Conservation (phyloP, 2,888 invertebrate genomes). For the Nemoura dubitans region DNA sequence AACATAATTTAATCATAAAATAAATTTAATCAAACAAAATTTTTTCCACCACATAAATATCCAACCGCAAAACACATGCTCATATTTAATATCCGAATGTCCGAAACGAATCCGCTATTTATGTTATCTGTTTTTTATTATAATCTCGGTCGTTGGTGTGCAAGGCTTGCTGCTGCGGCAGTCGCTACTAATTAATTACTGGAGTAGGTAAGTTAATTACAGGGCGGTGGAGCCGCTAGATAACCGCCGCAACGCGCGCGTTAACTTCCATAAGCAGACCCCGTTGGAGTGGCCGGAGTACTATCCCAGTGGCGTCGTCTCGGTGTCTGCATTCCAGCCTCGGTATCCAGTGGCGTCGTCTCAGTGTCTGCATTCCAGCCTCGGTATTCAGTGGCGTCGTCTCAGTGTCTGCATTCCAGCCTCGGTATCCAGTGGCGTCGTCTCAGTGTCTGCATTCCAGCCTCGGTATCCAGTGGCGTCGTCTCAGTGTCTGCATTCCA, state of each 20-base stretch:
- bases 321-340: no score
- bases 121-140: conserved; percentile 31
- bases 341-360: no score
- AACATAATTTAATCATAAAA: not conserved
- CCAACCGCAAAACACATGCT: not conserved
- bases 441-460: no score
- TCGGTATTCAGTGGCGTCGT: no score
- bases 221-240: conserved; percentile 17
- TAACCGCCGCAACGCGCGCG: conserved; percentile 1
- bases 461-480: no score
- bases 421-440: no score
- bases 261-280: conserved; percentile 36
- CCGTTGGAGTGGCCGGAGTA: not conserved
- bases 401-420: no score
- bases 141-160: conserved; percentile 5
- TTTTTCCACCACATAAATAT: conserved; percentile 7
- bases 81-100: conserved; percentile 16
- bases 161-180: not conserved
- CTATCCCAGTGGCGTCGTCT: no score
- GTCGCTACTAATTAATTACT: conserved; percentile 38
- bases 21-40: conserved; percentile 7
- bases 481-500: no score
- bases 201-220: conserved; percentile 29
- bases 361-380: no score
- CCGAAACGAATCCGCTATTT: conserved; percentile 37